phyloP scores from a whole-genome alignment of 2,113 vertebrate genomes.

The Psittacara wagleri region DNA sequence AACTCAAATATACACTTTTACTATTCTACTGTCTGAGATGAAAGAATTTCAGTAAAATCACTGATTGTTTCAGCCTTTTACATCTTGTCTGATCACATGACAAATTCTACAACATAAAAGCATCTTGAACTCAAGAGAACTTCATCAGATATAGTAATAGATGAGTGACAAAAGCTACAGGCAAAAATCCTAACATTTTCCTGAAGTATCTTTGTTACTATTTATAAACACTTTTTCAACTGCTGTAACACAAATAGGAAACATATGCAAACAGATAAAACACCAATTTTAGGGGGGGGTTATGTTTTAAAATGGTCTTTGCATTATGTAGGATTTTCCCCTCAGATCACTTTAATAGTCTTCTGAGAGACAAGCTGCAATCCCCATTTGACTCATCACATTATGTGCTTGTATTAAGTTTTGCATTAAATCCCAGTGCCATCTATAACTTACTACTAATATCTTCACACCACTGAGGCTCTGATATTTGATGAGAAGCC shows the following conservation, averaged over 20 bases:
- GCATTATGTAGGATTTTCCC: conserved; percentile 40
- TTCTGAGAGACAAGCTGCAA: conserved; percentile 19
- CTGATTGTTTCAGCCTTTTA: not conserved
- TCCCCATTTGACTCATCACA: conserved; percentile 46
- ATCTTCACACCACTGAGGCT: conserved; percentile 61
- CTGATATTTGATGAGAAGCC: conserved; percentile 60
- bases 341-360: not conserved
- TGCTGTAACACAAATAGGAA: conserved; percentile 63
- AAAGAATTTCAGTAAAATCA: not conserved
- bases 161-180: conserved; percentile 50
- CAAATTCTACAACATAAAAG: not conserved
- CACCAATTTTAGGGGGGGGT: not conserved
- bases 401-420: conserved; percentile 53
- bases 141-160: not conserved
- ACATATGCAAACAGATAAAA: conserved; percentile 61
- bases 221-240: conserved; percentile 71
- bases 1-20: not conserved
- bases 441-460: conserved; percentile 62
- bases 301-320: conserved; percentile 55
- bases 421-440: conserved; percentile 57
- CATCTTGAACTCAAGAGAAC: not conserved
- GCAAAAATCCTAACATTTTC: conserved; percentile 37
- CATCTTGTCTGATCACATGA: not conserved
- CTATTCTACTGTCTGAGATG: not conserved
- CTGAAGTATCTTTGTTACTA: conserved; percentile 61